Evolutionary conservation across 2,797 vertebrate genomes (phyloP).

Genomic region (Mormyrus proboscirostris): DNA sequence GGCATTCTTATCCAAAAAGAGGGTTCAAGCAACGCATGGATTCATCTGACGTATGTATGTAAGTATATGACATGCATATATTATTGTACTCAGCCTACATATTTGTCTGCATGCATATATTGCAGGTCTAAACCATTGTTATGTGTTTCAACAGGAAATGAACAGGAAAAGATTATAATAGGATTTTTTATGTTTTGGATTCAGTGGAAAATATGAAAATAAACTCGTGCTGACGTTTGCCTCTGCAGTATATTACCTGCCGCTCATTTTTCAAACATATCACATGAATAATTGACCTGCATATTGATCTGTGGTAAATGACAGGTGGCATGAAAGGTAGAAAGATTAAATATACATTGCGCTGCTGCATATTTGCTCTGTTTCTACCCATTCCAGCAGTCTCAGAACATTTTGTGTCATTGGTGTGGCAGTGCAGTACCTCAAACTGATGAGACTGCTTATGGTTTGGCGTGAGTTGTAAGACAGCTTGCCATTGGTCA

Average conservation of each 20-base stretch:
- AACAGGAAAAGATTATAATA: slow-evolving; percentile 2
- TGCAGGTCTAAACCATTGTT: slow-evolving; percentile 21
- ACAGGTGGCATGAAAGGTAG: background rate
- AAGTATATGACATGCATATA: slow-evolving; percentile 17
- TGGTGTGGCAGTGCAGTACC: background rate
- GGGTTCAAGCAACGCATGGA: slow-evolving; percentile 21
- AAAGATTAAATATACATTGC: background rate
- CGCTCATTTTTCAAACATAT: background rate
- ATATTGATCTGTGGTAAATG: background rate
- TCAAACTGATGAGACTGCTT: background rate
- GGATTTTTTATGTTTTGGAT: slow-evolving; percentile 1
- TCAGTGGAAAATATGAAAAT: background rate
- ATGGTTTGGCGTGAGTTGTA: background rate
- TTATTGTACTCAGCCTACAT: background rate
- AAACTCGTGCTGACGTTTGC: background rate
- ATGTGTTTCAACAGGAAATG: slow-evolving; percentile 17
- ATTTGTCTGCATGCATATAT: slow-evolving; percentile 13
- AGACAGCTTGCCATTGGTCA: background rate
- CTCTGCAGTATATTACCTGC: slow-evolving; percentile 6
- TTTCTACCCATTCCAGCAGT: background rate
- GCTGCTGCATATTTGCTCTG: background rate
- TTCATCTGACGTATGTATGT: slow-evolving; percentile 30
- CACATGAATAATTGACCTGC: background rate
- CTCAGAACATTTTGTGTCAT: background rate
- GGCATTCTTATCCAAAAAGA: slow-evolving; percentile 19